Conservation (phyloP, 2,797 vertebrate species). For the Antrozous pallidus region DNA sequence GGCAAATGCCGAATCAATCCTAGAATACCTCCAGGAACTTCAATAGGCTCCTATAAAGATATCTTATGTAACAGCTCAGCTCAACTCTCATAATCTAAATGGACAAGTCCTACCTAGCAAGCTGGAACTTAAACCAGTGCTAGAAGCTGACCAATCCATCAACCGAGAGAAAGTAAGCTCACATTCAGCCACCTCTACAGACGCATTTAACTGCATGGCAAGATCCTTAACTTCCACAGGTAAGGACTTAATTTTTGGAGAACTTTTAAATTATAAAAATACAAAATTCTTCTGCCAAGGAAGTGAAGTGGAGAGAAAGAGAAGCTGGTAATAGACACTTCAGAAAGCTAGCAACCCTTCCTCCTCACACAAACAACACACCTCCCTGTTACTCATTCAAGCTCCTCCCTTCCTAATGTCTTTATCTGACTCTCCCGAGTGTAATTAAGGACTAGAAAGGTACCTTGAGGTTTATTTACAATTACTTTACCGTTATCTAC, state of each 20-base stretch:
- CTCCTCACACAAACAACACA: not conserved
- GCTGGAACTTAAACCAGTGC: not conserved
- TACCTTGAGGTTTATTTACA: not conserved
- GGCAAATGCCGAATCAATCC: not conserved
- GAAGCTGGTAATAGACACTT: not conserved
- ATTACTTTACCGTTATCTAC: not conserved
- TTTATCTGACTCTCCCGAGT: not conserved
- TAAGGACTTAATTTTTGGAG: not conserved
- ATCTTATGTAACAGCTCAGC: rapidly evolving
- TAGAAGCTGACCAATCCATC: not conserved
- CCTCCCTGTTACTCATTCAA: rapidly evolving
- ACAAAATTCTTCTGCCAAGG: not conserved
- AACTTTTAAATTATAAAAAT: not conserved
- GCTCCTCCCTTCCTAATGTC: not conserved
- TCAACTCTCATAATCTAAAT: not conserved
- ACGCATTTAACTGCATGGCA: not conserved
- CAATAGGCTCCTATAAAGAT: not conserved
- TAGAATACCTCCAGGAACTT: not conserved
- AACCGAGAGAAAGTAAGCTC: not conserved
- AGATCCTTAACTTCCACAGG: not conserved
- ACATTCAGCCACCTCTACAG: not conserved
- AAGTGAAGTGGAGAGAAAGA: not conserved
- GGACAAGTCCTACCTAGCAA: not conserved
- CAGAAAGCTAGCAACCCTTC: not conserved
- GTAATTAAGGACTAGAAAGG: too few species aligned